phyloP scores from a whole-genome alignment of 2,888 invertebrate genomes.

The Byasa hedistus region DNA sequence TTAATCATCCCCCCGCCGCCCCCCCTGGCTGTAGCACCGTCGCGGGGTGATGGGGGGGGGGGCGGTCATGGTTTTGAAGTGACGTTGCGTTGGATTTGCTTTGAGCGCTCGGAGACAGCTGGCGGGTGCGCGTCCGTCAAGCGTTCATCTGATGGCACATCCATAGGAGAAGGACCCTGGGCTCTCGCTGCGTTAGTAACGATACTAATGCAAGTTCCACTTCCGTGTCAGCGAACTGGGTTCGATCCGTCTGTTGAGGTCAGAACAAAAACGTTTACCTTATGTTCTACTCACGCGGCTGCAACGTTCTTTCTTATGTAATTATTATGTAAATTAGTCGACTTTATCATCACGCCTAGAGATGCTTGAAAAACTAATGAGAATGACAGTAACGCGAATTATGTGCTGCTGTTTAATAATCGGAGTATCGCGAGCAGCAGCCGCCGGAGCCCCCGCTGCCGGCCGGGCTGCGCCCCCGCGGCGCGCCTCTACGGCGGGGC shows the following conservation, averaged over 20 bases:
- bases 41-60: too few species aligned
- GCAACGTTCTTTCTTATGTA: too few species aligned
- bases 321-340: too few species aligned
- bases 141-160: neutral
- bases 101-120: constrained; percentile 14
- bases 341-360: too few species aligned
- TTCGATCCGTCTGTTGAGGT: too few species aligned
- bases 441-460: constrained; percentile 30
- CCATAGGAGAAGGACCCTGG: neutral
- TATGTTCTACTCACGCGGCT: too few species aligned
- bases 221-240: too few species aligned
- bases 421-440: constrained; percentile 19
- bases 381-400: constrained; percentile 9
- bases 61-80: constrained; percentile 20
- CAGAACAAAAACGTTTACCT: too few species aligned
- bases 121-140: constrained; percentile 4
- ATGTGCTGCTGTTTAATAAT: constrained; percentile 32
- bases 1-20: constrained; percentile 56
- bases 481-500: constrained; percentile 31
- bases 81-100: constrained; percentile 14
- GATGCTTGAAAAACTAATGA: too few species aligned
- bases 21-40: constrained; percentile 39
- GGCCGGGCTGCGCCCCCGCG: constrained; percentile 31
- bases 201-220: too few species aligned
- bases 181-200: too few species aligned